Evolutionary conservation across 2,888 invertebrate species (phyloP).

Genomic region (Andrena bicolor): DNA sequence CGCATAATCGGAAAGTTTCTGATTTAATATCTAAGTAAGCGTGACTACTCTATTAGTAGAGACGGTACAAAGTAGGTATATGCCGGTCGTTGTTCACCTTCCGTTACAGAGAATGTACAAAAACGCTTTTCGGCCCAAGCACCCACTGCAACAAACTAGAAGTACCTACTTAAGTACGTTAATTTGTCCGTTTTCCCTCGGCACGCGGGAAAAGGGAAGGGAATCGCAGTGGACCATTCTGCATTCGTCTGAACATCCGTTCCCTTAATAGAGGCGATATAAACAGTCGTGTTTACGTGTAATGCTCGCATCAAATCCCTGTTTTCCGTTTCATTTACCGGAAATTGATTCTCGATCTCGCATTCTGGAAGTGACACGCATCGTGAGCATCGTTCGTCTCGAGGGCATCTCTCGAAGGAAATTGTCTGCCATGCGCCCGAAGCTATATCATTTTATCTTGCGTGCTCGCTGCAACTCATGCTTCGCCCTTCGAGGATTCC

Average conservation of each 20-base stretch:
- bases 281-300: constrained; percentile 40
- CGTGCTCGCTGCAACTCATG: constrained; percentile 1
- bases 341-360: constrained; percentile 69
- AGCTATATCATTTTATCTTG: constrained; percentile 41
- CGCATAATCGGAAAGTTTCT: too few relatives aligned
- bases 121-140: too few relatives aligned
- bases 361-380: constrained; percentile 67
- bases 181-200: constrained; percentile 26
- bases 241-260: constrained; percentile 19
- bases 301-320: constrained; percentile 56
- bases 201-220: neutral
- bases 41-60: too few relatives aligned
- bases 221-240: constrained; percentile 20
- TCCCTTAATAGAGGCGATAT: constrained; percentile 3
- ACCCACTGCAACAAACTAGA: too few relatives aligned
- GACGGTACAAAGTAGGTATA: too few relatives aligned
- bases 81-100: too few relatives aligned
- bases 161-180: too few relatives aligned
- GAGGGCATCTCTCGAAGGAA: constrained; percentile 60
- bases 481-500: constrained; percentile 10
- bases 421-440: constrained; percentile 61
- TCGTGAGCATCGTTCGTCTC: constrained; percentile 50
- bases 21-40: too few relatives aligned
- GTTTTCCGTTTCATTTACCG: constrained; percentile 62
- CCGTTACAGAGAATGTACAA: too few relatives aligned